Evolutionary conservation across 2,888 invertebrate genomes (phyloP).

Genomic region (Odiellus spinosus): DNA sequence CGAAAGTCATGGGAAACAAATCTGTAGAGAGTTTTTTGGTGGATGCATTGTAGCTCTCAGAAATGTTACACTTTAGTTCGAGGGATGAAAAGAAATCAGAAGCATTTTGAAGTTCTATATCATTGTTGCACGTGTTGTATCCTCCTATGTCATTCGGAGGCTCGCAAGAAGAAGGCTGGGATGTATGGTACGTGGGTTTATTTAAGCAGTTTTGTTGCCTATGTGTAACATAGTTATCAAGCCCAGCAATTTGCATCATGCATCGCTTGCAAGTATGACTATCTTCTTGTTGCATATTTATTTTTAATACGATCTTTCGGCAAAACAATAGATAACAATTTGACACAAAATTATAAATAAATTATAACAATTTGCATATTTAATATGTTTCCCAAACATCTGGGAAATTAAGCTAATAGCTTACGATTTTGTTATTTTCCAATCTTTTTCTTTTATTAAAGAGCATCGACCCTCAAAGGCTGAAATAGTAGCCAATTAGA

Average conservation of each 20-base stretch:
- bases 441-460: too few relatives aligned
- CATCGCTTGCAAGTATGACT: conserved; percentile 77
- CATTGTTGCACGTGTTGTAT: neutral
- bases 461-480: too few relatives aligned
- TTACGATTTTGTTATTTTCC: too few relatives aligned
- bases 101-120: conserved; percentile 3
- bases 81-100: conserved; percentile 65
- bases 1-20: neutral
- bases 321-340: too few relatives aligned
- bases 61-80: conserved; percentile 28
- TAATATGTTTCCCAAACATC: too few relatives aligned
- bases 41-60: conserved; percentile 3
- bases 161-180: neutral
- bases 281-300: conserved; percentile 49
- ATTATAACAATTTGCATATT: too few relatives aligned
- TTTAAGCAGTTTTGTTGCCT: neutral
- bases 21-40: neutral
- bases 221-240: conserved; percentile 72
- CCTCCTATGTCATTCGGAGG: neutral
- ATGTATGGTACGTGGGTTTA: neutral
- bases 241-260: conserved; percentile 58
- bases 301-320: too few relatives aligned
- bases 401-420: too few relatives aligned
- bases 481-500: too few relatives aligned
- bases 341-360: too few relatives aligned